These are phyloP conservation scores for Cygnus buccinator DNA, from an alignment of 2,113 vertebrate genomes.

Conservation along the genomic window DNA sequence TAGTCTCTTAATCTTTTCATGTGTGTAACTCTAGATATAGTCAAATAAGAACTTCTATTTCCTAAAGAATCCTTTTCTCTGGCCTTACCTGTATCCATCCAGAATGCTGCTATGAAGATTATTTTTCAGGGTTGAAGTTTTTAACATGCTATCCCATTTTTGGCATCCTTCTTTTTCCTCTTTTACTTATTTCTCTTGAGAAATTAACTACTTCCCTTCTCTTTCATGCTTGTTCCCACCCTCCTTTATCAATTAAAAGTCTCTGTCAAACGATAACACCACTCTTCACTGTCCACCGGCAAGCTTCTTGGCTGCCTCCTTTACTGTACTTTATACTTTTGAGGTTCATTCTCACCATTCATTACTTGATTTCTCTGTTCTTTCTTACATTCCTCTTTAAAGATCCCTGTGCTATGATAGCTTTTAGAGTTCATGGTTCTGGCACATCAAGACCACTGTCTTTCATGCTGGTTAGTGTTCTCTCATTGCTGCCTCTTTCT, in stretches of 20 bases:
- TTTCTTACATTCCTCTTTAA: neutral
- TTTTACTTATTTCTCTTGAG: neutral
- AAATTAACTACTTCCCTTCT: neutral
- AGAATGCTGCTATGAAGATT: neutral
- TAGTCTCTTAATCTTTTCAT: neutral
- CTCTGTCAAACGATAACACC: neutral
- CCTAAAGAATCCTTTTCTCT: neutral
- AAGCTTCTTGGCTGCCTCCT: neutral
- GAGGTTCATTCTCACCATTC: neutral
- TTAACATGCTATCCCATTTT: neutral
- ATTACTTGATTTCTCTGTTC: neutral
- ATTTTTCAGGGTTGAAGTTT: neutral
- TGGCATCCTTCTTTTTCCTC: neutral
- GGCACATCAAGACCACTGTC: neutral
- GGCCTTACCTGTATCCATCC: neutral
- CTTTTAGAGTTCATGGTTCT: neutral
- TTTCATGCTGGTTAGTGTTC: neutral
- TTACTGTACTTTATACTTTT: neutral
- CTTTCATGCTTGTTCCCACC: neutral
- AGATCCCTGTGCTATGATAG: neutral
- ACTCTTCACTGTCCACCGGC: neutral
- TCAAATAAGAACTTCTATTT: neutral
- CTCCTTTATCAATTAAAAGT: neutral
- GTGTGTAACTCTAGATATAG: neutral
- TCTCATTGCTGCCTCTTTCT: neutral